Evolutionary conservation across 2,797 vertebrate genomes (phyloP).

Genomic region (Sebastes oblongus): DNA sequence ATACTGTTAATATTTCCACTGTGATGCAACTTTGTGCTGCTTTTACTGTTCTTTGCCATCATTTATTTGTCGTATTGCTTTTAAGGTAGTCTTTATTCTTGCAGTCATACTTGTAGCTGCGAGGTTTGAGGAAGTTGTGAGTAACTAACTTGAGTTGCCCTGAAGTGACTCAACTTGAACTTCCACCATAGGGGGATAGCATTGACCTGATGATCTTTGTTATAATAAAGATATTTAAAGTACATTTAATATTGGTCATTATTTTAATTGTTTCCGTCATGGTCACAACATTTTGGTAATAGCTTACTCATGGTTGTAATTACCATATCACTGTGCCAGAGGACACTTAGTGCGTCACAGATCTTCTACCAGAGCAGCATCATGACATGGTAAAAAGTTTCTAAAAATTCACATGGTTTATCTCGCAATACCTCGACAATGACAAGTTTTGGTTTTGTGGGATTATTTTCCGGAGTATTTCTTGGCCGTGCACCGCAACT

Average conservation of each 20-base stretch:
- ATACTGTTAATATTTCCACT: background rate
- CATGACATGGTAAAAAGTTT: background rate
- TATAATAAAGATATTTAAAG: background rate
- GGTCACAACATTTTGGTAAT: constrained; percentile 23
- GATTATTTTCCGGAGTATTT: background rate
- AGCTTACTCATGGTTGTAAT: constrained; percentile 32
- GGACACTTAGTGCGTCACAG: background rate
- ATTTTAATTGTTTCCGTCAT: constrained; percentile 25
- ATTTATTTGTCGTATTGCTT: background rate
- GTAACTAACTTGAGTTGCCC: background rate
- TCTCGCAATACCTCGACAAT: background rate
- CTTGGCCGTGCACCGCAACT: background rate
- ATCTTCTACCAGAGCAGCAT: background rate
- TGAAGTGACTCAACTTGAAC: background rate
- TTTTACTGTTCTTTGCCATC: background rate
- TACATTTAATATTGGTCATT: constrained; percentile 9
- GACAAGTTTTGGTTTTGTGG: background rate
- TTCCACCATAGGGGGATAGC: background rate
- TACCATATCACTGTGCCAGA: background rate
- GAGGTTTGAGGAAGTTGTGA: background rate
- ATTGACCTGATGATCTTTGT: background rate
- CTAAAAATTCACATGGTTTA: background rate
- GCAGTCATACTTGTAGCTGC: background rate
- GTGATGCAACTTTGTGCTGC: background rate
- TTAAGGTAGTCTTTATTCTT: background rate